A percentile compares a stretch with the other conserved stretches of the same genome.
phyloP scores from a whole-genome alignment of 2,113 vertebrate species.

The Oreochromis aureus region DNA sequence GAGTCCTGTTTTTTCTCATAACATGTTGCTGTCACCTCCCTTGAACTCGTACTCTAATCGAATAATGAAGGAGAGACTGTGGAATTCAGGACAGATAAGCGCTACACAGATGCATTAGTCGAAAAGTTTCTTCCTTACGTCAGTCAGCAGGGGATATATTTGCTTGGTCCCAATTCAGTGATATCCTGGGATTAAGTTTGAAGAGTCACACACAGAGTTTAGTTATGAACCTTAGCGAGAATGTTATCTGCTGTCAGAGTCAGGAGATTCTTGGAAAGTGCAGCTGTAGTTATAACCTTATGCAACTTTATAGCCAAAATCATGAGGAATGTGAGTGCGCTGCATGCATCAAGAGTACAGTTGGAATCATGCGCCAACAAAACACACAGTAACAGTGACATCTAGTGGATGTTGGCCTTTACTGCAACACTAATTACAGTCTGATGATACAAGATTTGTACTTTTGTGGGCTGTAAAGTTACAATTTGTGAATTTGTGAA shows the following conservation, averaged over 20 bases:
- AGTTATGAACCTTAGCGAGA: neutral
- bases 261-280: neutral
- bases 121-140: conserved; percentile 27
- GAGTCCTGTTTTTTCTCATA: neutral
- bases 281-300: neutral
- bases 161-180: neutral
- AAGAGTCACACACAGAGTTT: neutral
- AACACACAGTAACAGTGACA: conserved; percentile 26
- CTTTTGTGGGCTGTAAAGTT: neutral
- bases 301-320: neutral
- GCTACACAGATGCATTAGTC: conserved; percentile 32
- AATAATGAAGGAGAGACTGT: conserved; percentile 9
- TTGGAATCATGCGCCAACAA: neutral
- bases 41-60: neutral
- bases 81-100: conserved; percentile 49
- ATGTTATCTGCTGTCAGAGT: neutral
- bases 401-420: conserved; percentile 45
- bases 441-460: neutral
- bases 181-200: conserved; percentile 7
- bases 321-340: neutral
- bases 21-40: neutral
- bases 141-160: neutral
- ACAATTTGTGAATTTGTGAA: neutral
- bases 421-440: neutral
- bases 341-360: neutral